Conservation (phyloP, 2,797 vertebrate species). For the Neoniphon sammara region DNA sequence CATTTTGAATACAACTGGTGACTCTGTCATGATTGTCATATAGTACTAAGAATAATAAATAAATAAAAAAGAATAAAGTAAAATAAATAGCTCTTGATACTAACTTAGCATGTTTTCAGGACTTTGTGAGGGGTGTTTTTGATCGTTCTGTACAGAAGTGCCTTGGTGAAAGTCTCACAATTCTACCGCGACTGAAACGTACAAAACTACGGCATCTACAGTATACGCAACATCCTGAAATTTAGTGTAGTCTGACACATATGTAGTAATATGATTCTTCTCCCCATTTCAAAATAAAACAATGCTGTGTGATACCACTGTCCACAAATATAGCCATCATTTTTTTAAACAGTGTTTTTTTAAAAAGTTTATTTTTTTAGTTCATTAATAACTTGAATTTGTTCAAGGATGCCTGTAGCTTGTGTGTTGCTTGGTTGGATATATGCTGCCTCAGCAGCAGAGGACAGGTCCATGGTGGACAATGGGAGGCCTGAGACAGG, state of each 20-base stretch:
- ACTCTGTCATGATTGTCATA: slow-evolving; percentile 99
- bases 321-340: slow-evolving; percentile 94
- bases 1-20: slow-evolving; percentile 92
- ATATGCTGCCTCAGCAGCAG: slow-evolving; percentile 68
- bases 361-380: slow-evolving; percentile 65
- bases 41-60: slow-evolving; percentile 90
- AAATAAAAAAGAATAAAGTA: slow-evolving; percentile 75
- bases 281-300: slow-evolving; percentile 92
- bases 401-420: slow-evolving; percentile 88
- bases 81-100: slow-evolving; percentile 82
- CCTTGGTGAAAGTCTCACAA: slow-evolving; percentile 97
- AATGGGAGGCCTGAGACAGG: slow-evolving; percentile 91
- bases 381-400: slow-evolving; percentile 75
- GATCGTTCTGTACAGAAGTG: slow-evolving; percentile 96
- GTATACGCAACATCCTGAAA: slow-evolving; percentile 95
- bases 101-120: slow-evolving; percentile 79
- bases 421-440: slow-evolving; percentile 85
- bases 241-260: slow-evolving; percentile 96
- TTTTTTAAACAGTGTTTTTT: slow-evolving; percentile 75
- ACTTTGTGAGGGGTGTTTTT: slow-evolving; percentile 78
- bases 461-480: slow-evolving; percentile 79
- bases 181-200: slow-evolving; percentile 99
- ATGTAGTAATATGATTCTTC: slow-evolving; percentile 87
- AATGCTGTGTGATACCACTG: slow-evolving; percentile 92
- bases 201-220: slow-evolving; percentile 99